Evolutionary conservation across 1,140 invertebrate genomes (phyloP).

Genomic region (Ceratoteleas bidentatus): DNA sequence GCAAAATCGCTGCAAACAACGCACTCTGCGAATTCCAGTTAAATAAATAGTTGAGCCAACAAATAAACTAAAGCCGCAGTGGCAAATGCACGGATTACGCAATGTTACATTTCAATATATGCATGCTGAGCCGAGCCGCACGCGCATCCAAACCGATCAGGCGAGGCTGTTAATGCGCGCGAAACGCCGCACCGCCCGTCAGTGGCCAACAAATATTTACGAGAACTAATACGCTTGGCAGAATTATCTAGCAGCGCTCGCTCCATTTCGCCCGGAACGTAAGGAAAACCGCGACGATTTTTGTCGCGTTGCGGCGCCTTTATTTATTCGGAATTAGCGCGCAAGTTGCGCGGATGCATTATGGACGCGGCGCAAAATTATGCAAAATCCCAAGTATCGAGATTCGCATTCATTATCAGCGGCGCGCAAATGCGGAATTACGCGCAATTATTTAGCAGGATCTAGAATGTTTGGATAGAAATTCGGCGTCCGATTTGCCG

Average conservation of each 20-base stretch:
- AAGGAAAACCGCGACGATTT: not conserved
- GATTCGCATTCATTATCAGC: conserved; percentile 39
- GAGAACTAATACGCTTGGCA: conserved; percentile 60
- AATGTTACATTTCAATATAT: conserved; percentile 40
- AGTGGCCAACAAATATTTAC: conserved; percentile 65
- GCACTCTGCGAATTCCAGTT: no score
- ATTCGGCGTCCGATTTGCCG: no score
- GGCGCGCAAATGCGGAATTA: conserved; percentile 37
- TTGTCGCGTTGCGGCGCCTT: not conserved
- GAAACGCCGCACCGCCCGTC: conserved; percentile 44
- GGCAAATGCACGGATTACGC: conserved; percentile 15
- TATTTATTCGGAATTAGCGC: conserved; percentile 1
- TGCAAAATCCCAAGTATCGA: conserved; percentile 43
- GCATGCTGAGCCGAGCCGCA: conserved; percentile 29
- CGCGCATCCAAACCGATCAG: conserved; percentile 46
- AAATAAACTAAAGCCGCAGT: no score
- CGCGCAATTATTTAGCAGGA: no score
- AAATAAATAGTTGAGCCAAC: no score
- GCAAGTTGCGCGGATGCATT: conserved; percentile 12
- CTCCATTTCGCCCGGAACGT: not conserved
- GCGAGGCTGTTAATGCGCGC: conserved; percentile 44
- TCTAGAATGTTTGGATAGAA: no score
- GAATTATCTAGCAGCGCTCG: conserved; percentile 13
- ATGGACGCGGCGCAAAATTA: conserved; percentile 29
- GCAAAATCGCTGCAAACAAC: no score